Percentiles rank a stretch among this genome's conserved stretches.
Conservation (phyloP, 2,888 invertebrate species). For the Epirrhoe alternata region DNA sequence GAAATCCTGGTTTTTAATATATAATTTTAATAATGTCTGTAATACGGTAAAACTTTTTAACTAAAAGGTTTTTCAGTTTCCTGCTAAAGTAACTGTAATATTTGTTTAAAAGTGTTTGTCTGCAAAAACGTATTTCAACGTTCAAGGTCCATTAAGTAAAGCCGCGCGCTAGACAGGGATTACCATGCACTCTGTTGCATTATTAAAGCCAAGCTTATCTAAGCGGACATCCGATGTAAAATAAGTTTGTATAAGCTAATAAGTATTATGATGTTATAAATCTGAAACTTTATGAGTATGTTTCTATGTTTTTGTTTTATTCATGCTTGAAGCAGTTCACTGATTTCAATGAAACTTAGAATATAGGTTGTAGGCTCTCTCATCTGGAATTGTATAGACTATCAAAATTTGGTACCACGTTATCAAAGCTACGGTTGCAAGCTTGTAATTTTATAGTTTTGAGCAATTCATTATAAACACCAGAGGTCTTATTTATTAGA, state of each 20-base stretch:
- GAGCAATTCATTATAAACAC: no score
- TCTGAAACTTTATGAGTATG: background rate
- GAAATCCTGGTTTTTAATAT: no score
- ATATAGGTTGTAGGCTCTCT: no score
- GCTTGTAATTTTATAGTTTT: no score
- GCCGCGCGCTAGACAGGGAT: constrained; percentile 70
- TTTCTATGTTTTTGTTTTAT: background rate
- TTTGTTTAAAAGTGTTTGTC: background rate
- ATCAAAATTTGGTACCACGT: no score
- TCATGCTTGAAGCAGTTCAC: no score
- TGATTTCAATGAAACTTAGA: no score
- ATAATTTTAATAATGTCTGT: no score
- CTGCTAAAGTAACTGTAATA: background rate
- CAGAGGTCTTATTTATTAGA: no score
- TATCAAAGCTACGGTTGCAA: no score
- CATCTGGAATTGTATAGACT: no score
- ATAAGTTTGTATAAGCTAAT: background rate
- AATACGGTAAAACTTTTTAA: no score
- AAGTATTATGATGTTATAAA: background rate
- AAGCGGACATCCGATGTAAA: constrained; percentile 18
- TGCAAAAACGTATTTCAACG: constrained; percentile 48
- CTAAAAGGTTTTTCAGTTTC: background rate
- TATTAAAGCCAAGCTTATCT: constrained; percentile 18
- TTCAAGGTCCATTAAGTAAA: constrained; percentile 69
- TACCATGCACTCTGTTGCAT: constrained; percentile 67